Evolutionary conservation across 2,888 invertebrate species (phyloP).

Genomic region (Drosophila recens): DNA sequence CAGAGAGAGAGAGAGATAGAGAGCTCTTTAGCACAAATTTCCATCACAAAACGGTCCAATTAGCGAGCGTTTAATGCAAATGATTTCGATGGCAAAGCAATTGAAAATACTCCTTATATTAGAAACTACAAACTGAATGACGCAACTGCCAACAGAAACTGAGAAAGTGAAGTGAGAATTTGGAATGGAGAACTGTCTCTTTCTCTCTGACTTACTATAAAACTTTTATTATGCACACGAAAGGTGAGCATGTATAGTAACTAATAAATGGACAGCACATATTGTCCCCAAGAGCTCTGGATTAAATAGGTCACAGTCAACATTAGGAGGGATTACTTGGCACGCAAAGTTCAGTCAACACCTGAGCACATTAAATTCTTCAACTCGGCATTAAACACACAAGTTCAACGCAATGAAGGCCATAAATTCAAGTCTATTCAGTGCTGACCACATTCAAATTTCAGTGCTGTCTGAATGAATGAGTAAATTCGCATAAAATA

Average conservation of each 20-base stretch:
- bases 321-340: conserved; percentile 67
- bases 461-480: conserved; percentile 52
- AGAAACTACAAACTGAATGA: conserved; percentile 11
- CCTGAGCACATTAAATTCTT: conserved; percentile 59
- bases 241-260: conserved; percentile 7
- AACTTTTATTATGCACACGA: conserved; percentile 56
- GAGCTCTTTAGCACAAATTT: conserved; percentile 62
- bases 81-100: conserved; percentile 61
- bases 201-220: conserved; percentile 25
- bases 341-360: conserved; percentile 42
- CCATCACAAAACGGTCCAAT: conserved; percentile 76
- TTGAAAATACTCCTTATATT: conserved; percentile 19
- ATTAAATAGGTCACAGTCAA: conserved; percentile 68
- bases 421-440: conserved; percentile 48
- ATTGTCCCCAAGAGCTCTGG: conserved; percentile 53
- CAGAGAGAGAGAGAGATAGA: conserved; percentile 28
- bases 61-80: conserved; percentile 72
- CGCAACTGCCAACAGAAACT: conserved; percentile 7
- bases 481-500: no score
- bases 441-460: conserved; percentile 72
- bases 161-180: neutral
- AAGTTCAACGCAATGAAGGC: conserved; percentile 31
- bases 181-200: neutral
- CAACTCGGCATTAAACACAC: conserved; percentile 42
- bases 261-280: conserved; percentile 18